Base-by-base conservation (phyloP, 2,113 vertebrate species). In the Galemys pyrenaicus region DNA sequence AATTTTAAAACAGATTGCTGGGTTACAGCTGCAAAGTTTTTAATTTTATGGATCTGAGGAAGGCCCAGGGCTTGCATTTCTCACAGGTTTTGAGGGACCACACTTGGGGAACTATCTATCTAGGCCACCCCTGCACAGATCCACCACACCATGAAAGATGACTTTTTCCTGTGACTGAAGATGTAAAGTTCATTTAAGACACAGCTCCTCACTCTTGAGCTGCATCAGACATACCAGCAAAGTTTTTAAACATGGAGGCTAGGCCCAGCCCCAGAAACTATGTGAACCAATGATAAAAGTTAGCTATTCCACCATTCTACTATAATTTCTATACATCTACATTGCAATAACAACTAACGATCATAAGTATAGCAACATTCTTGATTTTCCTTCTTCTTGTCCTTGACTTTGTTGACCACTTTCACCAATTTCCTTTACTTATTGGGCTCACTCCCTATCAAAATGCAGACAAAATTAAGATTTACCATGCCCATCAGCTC, bases 71-170 rank as follows among this genome's bases (percentile, higher is more conserved):
- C 9, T 35, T 28, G 28, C 11, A 13, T n/a, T 15, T 44, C 19
- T 56, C 44, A 1, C 35, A 30, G 6, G 22, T 81, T 51, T 82
- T n/a, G n/a, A 35, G 26, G 28, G 12, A 49, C 24, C 62, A 79
- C n/a, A 15, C 60, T 37, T 68, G 39, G 64, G 30, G 75, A 74
- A 58, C 13, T n/a, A 3, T 39, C 24, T 6, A 24, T n/a, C 19
- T 41, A 41, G 4, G 22, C 44, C 15, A 24, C 20, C 46, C 10
- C 9, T 1, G 46, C 37, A 28, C 13, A 22, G 9, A 0, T 1
- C 28, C 24, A 19, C 37, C 3, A 0, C 6, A 0, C 9, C 5
- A 9, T 1, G 37, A 39, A 35, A 1, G 12, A 35, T 32, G 28
- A 32, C 9, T 37, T 32, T 8, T 32, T 51, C 19, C 35, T 32